Evolutionary conservation across 1,140 invertebrate genomes (phyloP), one percentile per base, ranked within the genome.

Genomic region (Araneus ventricosus): DNA sequence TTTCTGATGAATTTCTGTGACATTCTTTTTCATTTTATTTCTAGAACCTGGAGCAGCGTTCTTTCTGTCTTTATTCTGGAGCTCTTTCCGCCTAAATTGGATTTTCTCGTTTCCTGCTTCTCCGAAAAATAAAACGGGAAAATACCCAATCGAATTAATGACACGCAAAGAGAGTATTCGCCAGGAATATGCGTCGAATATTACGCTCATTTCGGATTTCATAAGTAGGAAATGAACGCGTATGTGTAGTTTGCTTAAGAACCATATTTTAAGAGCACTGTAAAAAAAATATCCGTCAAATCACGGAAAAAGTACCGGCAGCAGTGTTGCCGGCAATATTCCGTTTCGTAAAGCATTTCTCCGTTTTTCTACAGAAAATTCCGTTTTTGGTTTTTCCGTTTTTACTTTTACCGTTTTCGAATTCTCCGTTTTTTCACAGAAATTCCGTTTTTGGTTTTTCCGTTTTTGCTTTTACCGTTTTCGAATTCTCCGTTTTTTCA

Each of bases 81-180:
- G 22, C 80, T 27, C 22, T 39, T n/a, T 27, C 22, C 37, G 5
- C 39, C 24, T 14, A 80, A 80, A 34, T 39, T 27, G 75, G 34
- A 34, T 52, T 79, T 39, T 22, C 80, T 22, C 5, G 41, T n/a
- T 82, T 34, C 8, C 17, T 20, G 3, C 17, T 75, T 37, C n/a
- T 39, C 4, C 5, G 80, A 4, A 82, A 82, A 41, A n/a, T 24
- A 45, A 52, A 30, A 27, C 20, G 5, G 34, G 34, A 82, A 82
- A 82, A 82, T 24, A 45, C 22, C 39, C 80, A 45, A 82, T 82
- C 80, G 80, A 82, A 82, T 82, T 45, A 82, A 82, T 82, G 80
- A 82, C n/a, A 82, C 24, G 24, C 80, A 41, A 1, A 7, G 7
- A 8, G 80, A 82, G n/a, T 52, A 82, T 82, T 82, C 41, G 24